Conservation (phyloP, 2,797 vertebrate species). For the Acomys russatus region DNA sequence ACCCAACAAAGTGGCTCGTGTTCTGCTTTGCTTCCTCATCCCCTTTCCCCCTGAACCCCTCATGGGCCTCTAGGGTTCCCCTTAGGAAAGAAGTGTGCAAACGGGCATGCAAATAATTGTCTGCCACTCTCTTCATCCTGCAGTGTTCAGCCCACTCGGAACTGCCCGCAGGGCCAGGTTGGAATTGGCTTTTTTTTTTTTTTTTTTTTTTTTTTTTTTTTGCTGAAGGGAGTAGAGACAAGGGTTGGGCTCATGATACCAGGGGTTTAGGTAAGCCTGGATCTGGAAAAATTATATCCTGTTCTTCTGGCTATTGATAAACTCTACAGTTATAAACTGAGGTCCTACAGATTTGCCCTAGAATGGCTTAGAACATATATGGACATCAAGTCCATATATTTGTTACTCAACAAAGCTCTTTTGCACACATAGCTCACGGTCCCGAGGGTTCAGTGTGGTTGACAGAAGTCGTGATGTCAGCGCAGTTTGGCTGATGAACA, state of each 20-base stretch:
- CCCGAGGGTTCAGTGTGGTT: background rate
- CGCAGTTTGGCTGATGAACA: background rate
- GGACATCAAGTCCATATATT: background rate
- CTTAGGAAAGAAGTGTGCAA: constrained; percentile 41
- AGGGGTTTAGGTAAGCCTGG: background rate
- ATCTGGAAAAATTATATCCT: background rate
- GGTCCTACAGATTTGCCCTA: background rate
- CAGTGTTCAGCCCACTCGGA: constrained; percentile 32
- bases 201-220: no score
- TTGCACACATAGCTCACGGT: background rate
- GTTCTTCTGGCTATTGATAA: background rate
- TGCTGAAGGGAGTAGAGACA: background rate
- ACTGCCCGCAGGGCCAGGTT: background rate
- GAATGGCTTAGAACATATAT: background rate
- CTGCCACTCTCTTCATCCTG: background rate
- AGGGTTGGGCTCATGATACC: background rate
- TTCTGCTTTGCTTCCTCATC: constrained; percentile 83
- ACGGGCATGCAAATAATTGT: constrained; percentile 64
- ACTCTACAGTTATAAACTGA: background rate
- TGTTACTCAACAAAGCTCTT: background rate
- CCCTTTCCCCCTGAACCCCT: constrained; percentile 61
- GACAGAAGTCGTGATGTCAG: background rate
- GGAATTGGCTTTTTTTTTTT: background rate
- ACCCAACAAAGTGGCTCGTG: constrained; percentile 78
- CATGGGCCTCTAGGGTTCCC: constrained; percentile 63